Evolutionary conservation across 2,113 vertebrate genomes (phyloP), one percentile per base, ranked within the genome.

Genomic region (Thamnaconus septentrionalis): DNA sequence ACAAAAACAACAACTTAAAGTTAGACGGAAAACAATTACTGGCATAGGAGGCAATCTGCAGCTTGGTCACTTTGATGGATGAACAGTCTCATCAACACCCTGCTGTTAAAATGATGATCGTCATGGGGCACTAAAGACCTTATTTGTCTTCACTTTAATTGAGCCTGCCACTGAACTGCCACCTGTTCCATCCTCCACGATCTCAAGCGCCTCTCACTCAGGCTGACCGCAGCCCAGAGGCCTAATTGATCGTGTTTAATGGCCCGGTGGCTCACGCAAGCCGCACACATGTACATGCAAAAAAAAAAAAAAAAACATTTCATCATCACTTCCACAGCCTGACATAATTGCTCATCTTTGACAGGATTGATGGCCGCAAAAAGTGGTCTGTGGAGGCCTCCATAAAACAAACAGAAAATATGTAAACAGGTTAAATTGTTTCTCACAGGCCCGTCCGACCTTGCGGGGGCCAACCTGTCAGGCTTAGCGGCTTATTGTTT

Each of bases 171-270:
- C 12, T 74, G 64, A 66, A 50, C 53, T 44, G 53, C 55, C 74
- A 63, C 41, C 59, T 50, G 65, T 55, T 70, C 69, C 42, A 61
- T 56, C 53, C 1, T 7, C 12, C 8, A 61, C 64, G 61, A 62
- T 59, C 3, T 59, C 48, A 59, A 53, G 59, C 9, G 58, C 43
- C 44, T 46, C 58, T 64, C 66, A 41, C 60, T 11, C 18, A 53
- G 39, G 47, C 42, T 51, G 48, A 51, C 62, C 5, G 6, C 11
- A 50, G 60, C 50, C 18, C 50, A 61, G 55, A 41, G 5, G 41
- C 55, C 46, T 50, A 61, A 75, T 39, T 61, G 58, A 80, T 73
- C 64, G 41, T 66, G 42, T 3, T 61, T 71, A 65, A 70, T 64
- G 51, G 51, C 55, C 42, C 54, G 4, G 18, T 52, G 61, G 66